Evolutionary conservation across 1,140 invertebrate species (phyloP).

Genomic region (Sminthurinus signatus): DNA sequence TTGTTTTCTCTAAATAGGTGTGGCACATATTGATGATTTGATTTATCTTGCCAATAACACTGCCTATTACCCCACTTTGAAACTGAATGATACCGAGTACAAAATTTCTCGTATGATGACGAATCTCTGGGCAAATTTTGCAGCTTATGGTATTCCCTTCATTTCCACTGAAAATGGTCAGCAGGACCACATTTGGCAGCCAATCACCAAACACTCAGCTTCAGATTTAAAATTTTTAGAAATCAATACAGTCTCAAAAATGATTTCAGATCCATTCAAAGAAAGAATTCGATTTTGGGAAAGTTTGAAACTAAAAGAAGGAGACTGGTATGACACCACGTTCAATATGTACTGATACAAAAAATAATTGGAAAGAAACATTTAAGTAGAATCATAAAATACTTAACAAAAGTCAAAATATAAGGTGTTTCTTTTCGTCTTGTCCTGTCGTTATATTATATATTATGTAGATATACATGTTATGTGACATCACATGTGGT

Average conservation of each 20-base stretch:
- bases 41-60: conserved; percentile 36
- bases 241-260: conserved; percentile 10
- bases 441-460: too few species aligned
- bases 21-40: conserved; percentile 34
- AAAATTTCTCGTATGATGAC: conserved; percentile 26
- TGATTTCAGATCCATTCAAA: conserved; percentile 19
- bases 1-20: conserved; percentile 26
- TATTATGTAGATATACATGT: too few species aligned
- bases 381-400: too few species aligned
- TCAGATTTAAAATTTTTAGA: conserved; percentile 14
- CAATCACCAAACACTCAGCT: neutral
- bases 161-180: neutral
- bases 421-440: too few species aligned
- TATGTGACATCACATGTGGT: too few species aligned
- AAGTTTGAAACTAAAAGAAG: conserved; percentile 6
- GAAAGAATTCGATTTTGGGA: conserved; percentile 11
- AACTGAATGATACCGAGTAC: conserved; percentile 28
- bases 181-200: conserved; percentile 19
- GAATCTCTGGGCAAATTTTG: conserved; percentile 39
- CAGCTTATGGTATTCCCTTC: conserved; percentile 53
- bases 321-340: neutral
- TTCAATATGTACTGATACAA: too few species aligned
- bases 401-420: too few species aligned
- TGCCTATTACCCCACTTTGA: conserved; percentile 24
- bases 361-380: too few species aligned